phyloP scores from a whole-genome alignment of 2,113 vertebrate species.

The Elephas maximus region DNA sequence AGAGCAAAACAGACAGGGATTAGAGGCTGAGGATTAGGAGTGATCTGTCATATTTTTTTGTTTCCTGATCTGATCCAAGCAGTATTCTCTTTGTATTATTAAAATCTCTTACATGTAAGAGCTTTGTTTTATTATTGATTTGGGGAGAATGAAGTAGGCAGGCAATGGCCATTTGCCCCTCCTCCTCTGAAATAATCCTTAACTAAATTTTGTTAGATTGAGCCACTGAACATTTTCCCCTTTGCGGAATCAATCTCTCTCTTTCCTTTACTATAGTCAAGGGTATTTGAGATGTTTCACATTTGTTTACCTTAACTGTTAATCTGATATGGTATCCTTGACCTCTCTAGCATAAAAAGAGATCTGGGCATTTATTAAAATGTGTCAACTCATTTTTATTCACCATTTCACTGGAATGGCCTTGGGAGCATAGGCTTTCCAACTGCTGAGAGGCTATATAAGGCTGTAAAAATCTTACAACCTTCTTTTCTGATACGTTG shows the following conservation, averaged over 20 bases:
- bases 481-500: not conserved
- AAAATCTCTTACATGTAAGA: too few relatives aligned
- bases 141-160: too few relatives aligned
- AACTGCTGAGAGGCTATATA: not conserved
- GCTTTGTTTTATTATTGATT: too few relatives aligned
- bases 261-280: not conserved
- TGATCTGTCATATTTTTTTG: too few relatives aligned
- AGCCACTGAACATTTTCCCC: too few relatives aligned
- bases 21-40: too few relatives aligned
- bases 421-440: not conserved
- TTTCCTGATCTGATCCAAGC: too few relatives aligned
- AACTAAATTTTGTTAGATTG: too few relatives aligned
- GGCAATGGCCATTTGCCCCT: too few relatives aligned
- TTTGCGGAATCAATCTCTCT: not conserved
- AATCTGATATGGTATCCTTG: not conserved
- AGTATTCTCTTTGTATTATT: too few relatives aligned
- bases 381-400: not conserved
- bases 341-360: not conserved
- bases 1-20: too few relatives aligned
- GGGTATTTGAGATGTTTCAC: not conserved
- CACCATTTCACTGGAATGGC: not conserved
- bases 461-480: not conserved
- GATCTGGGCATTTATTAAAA: not conserved
- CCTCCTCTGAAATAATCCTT: too few relatives aligned
- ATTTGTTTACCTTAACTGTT: not conserved